Evolutionary conservation across 2,113 vertebrate species (phyloP), one percentile per base, ranked within the genome.

Genomic region (Laterallus jamaicensis): DNA sequence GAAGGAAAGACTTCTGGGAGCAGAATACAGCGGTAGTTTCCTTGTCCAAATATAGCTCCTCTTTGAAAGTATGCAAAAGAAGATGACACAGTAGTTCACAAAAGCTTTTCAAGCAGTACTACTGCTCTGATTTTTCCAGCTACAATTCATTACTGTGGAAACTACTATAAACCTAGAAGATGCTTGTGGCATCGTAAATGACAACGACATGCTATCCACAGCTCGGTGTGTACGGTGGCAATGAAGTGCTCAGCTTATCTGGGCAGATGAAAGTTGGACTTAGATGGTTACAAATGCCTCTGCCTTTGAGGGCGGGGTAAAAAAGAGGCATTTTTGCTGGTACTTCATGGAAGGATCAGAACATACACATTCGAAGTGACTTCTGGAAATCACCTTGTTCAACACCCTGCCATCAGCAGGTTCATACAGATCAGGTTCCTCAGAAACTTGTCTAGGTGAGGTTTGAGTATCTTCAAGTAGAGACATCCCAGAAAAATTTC

Each of bases 201-300:
- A 12, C 15, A 56, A 13, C 0, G 3, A 56, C 8, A n/a, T 28
- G 18, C 5, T 39, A 28, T 29, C 35, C 32, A 47, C 4, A 11
- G 9, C 20, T 42, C 5, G 3, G 26, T 0, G 1, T 15, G 15
- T 37, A 26, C 0, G 1, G 15, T 13, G 10, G 16, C 31, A 71
- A 12, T 9, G 24, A 70, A 86, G 31, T 7, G 3, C 20, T 74
- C 78, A 28, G 26, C 22, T 84, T 60, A 76, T 15, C 31, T 19
- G 5, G 11, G 10, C 44, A 60, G n/a, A 76, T n/a, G 49, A 81
- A 81, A 60, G 16, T 12, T 11, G 37, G 21, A n/a, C 69, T 26
- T 80, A n/a, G 17, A 15, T 31, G 2, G 35, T 35, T 66, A 69
- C 19, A 55, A 75, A 49, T 2, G 6, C 28, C 24, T 50, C 11